phyloP scores from a whole-genome alignment of 2,888 invertebrate species.

The Orchesellides sinensis region DNA sequence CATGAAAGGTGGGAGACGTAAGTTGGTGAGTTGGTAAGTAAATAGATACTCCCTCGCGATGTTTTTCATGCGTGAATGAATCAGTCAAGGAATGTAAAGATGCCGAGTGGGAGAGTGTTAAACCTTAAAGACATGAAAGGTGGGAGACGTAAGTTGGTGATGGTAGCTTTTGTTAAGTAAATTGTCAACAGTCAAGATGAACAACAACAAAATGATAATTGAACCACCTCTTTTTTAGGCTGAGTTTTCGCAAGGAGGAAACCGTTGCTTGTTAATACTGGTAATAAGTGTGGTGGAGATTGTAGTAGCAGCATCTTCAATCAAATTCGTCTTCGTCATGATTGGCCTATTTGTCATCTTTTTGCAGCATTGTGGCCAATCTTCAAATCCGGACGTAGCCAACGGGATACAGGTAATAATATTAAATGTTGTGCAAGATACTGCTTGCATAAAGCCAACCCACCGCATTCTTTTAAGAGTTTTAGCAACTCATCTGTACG shows the following conservation, averaged over 20 bases:
- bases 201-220: neutral
- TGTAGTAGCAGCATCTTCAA: neutral
- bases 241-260: neutral
- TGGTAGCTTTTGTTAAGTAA: neutral
- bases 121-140: neutral
- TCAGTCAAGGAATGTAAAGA: neutral
- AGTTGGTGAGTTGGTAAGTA: too few species aligned
- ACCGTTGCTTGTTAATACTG: neutral
- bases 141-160: neutral
- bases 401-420: too few species aligned
- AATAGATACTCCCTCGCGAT: neutral
- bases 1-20: neutral
- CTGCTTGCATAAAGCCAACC: too few species aligned
- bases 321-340: slow-evolving; percentile 6
- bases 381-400: too few species aligned
- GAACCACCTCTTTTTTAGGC: neutral
- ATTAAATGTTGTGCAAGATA: too few species aligned
- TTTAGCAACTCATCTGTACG: too few species aligned
- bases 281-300: neutral
- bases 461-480: too few species aligned
- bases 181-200: neutral
- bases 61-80: neutral
- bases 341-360: neutral
- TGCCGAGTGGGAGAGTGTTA: neutral
- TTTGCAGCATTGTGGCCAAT: too few species aligned